Conservation (phyloP, 2,113 vertebrate species). For the Athene noctua region DNA sequence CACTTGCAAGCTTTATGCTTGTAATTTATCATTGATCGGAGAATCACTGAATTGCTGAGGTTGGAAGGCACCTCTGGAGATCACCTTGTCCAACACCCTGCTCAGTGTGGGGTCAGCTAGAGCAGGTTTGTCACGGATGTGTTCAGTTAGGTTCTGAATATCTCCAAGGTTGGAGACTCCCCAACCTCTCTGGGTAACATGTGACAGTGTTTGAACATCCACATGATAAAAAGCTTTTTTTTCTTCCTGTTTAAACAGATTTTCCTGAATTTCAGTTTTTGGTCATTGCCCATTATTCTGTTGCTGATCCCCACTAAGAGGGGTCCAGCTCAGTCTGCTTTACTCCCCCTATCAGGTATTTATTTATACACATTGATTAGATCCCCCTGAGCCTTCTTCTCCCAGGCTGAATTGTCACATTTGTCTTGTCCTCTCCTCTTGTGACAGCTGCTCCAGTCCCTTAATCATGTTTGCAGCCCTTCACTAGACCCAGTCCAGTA, state of each 20-base stretch:
- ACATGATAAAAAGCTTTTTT: not conserved
- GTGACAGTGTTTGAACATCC: not conserved
- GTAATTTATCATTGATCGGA: not conserved
- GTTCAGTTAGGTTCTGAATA: not conserved
- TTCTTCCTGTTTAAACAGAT: not conserved
- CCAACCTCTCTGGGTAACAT: not conserved
- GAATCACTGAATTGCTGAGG: not conserved
- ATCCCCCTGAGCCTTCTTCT: not conserved
- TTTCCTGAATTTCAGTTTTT: not conserved
- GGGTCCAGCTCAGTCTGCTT: not conserved
- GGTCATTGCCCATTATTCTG: not conserved
- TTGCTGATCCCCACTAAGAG: not conserved
- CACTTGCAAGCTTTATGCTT: not conserved
- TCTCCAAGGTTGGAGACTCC: not conserved
- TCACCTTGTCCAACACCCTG: not conserved
- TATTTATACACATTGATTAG: not conserved
- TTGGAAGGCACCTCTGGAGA: not conserved
- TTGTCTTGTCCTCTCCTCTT: not conserved
- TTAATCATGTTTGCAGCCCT: not conserved
- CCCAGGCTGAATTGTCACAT: not conserved
- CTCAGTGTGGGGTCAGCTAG: not conserved
- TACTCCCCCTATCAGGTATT: not conserved
- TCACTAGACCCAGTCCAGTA: not conserved
- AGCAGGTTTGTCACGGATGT: not conserved
- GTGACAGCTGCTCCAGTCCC: not conserved